Percentiles rank a stretch among this genome's conserved stretches.
These are phyloP conservation scores for Sarcophaga rosellei DNA, from an alignment of 2,888 invertebrate genomes.

Conservation along the genomic window DNA sequence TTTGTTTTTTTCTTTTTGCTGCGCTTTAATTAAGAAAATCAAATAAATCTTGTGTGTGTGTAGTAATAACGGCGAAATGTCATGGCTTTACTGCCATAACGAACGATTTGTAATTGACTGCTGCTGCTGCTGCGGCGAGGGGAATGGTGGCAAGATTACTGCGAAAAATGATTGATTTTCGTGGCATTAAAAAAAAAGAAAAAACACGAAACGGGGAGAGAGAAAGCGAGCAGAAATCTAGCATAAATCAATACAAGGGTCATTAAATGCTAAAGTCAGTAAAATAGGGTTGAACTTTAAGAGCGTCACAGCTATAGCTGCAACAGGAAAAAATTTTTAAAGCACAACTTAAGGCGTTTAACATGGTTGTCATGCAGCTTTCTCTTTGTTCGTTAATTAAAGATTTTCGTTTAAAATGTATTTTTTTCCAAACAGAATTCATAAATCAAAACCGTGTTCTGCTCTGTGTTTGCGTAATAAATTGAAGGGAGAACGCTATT, in stretches of 20 bases:
- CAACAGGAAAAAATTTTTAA: not conserved
- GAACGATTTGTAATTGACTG: not conserved
- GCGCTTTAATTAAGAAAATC: conserved; percentile 47
- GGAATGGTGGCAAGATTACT: not conserved
- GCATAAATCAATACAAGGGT: not conserved
- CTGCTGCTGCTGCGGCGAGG: not conserved
- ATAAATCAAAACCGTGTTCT: not conserved
- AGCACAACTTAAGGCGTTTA: not conserved
- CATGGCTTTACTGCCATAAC: not conserved
- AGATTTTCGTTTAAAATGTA: not conserved
- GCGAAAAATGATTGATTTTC: not conserved
- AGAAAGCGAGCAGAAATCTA: not conserved
- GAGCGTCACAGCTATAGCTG: no score
- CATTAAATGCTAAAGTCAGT: not conserved
- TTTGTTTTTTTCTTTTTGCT: no score
- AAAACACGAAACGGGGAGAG: no score
- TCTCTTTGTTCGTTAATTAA: not conserved
- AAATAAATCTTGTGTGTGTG: conserved; percentile 39
- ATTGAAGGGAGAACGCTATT: no score
- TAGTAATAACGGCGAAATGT: conserved; percentile 17
- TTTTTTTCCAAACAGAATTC: not conserved
- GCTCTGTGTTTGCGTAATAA: not conserved
- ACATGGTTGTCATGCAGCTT: not conserved
- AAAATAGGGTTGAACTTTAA: not conserved
- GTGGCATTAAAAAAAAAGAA: no score